Base-by-base conservation (phyloP, 2,888 invertebrate species). In the Athalia cordata region DNA sequence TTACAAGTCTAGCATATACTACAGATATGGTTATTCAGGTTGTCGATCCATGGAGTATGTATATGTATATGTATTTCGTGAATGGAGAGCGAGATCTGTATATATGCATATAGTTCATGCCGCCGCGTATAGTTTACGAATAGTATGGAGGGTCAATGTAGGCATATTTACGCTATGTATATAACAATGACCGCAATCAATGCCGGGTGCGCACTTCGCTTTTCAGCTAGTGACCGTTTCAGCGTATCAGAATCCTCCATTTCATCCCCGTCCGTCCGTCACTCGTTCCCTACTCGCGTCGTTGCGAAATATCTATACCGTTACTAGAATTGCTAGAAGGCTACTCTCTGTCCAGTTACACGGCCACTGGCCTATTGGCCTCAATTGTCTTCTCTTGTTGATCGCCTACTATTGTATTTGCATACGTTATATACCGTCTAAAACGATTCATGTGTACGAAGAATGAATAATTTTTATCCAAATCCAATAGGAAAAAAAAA, bases 131-230 rank as follows among this genome's bases (percentile, higher is more conserved):
- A 13, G 72, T 72, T 59, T 57, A 11, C 15, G 72, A 45, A 55
- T 52, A 29, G 74, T 74, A 50, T 50, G 52, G 29, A 29, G 29
- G 62, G 62, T 62, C 64, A 75, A 45, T 43, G 59, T 67, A 66
- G 59, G 77, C 66, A 57, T 66, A 66, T 77, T 47, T 77, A 64
- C 64, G 45, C 59, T 62, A 52, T 43, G 77, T 15, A 77, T 82
- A 80, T 87, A 87, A 89, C 89, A 89, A 89, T 89, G 87, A 87
- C 86, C 82, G 86, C 87, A 89, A 89, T 89, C 89, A 89, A 88
- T 87, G 86, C 84, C 83, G 81, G 83, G 29, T 29, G 29, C 75
- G 62, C 64, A 75, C 29, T 64, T 64, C 52, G 43, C 75, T 75
- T 62, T 75, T 75, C 75, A 59, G 72, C 29, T 29, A 29, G 29